Evolutionary conservation across 2,797 vertebrate species (phyloP).

Genomic region (Molossus molossus): DNA sequence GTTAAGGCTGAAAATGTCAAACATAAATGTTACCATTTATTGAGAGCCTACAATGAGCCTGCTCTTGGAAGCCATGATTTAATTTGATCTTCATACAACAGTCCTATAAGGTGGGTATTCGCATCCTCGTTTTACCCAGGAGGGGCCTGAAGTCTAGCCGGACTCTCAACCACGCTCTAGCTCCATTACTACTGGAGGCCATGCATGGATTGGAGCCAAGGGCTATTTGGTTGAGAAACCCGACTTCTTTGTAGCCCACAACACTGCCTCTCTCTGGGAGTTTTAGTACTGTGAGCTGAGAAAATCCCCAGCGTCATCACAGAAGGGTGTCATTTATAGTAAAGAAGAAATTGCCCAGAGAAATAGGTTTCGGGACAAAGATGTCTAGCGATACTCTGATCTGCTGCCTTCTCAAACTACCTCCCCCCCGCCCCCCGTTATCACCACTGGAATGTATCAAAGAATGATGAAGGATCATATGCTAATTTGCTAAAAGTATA

Average conservation of each 20-base stretch:
- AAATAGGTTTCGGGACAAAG: neutral
- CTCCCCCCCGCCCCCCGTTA: neutral
- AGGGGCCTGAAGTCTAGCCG: neutral
- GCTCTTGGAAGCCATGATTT: neutral
- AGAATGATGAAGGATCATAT: neutral
- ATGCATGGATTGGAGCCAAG: neutral
- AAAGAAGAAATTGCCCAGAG: neutral
- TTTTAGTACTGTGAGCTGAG: neutral
- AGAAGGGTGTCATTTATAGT: neutral
- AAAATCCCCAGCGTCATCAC: neutral
- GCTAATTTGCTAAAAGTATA: neutral
- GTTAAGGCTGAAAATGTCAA: neutral
- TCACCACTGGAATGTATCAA: neutral
- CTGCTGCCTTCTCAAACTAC: neutral
- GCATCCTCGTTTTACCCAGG: neutral
- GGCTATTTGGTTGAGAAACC: neutral
- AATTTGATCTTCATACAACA: neutral
- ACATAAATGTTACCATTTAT: neutral
- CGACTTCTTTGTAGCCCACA: neutral
- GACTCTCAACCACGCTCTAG: neutral
- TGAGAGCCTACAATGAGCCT: neutral
- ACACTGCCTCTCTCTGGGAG: neutral
- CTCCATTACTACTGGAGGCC: neutral
- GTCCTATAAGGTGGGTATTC: neutral
- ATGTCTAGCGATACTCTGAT: neutral